Conservation (phyloP, 2,113 vertebrate species). For the Lucifuga dentata region DNA sequence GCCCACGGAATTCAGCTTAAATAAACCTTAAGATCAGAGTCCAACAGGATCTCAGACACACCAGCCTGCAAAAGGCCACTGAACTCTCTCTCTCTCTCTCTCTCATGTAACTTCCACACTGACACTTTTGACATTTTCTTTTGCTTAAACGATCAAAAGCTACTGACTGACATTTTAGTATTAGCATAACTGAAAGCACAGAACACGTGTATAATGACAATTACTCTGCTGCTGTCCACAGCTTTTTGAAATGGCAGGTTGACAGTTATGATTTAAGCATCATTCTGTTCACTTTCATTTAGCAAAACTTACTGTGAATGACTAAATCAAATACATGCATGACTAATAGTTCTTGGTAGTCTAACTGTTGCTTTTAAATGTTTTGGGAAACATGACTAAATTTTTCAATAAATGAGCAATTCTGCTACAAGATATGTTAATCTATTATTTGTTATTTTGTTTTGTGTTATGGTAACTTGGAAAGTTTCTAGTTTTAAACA, state of each 20-base stretch:
- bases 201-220: constrained; percentile 8
- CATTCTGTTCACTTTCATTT: constrained; percentile 59
- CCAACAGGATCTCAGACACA: constrained; percentile 72
- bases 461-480: constrained; percentile 1
- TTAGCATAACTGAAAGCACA: constrained; percentile 21
- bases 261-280: constrained; percentile 41
- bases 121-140: constrained; percentile 14
- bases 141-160: constrained; percentile 5
- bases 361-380: constrained; percentile 15
- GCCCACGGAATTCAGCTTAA: constrained; percentile 84
- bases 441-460: constrained; percentile 29
- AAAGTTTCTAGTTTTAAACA: no score
- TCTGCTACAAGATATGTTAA: constrained; percentile 34
- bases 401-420: constrained; percentile 29
- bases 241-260: constrained; percentile 29
- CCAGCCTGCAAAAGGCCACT: constrained; percentile 64
- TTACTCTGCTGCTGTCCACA: constrained; percentile 7
- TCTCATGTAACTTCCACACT: constrained; percentile 27
- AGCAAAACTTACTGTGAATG: constrained; percentile 62
- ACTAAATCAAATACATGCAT: constrained; percentile 57
- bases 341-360: constrained; percentile 41
- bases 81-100: constrained; percentile 47
- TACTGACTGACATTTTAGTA: not conserved
- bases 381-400: constrained; percentile 53
- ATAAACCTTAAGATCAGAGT: constrained; percentile 84